These are phyloP conservation scores for Neoscelio sp. DNA, from an alignment of 2,888 invertebrate species.

Conservation along the genomic window DNA sequence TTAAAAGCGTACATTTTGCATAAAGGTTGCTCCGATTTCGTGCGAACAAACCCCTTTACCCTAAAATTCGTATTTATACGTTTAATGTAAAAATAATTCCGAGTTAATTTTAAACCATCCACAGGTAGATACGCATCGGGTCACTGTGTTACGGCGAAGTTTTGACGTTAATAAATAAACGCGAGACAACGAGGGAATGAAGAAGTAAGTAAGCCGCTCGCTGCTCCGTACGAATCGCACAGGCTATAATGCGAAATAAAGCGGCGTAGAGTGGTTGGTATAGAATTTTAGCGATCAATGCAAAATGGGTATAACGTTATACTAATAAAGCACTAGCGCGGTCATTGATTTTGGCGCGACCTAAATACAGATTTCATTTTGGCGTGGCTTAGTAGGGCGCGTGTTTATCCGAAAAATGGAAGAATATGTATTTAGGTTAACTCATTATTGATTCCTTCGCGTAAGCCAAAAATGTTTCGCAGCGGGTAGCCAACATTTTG, in stretches of 20 bases:
- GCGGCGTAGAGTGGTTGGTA: constrained; percentile 2
- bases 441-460: constrained; percentile 56
- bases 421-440: constrained; percentile 61
- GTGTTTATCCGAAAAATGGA: constrained; percentile 34
- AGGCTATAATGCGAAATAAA: constrained; percentile 6
- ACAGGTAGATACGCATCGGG: constrained; percentile 11
- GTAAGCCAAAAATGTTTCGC: constrained; percentile 19
- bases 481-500: not conserved
- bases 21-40: not conserved
- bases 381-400: constrained; percentile 51
- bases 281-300: constrained; percentile 50
- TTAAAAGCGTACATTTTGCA: constrained; percentile 1
- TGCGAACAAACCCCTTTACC: not conserved
- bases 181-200: constrained; percentile 36
- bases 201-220: constrained; percentile 14
- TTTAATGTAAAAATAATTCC: no score
- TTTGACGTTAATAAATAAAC: constrained; percentile 45
- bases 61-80: no score
- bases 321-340: constrained; percentile 35
- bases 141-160: constrained; percentile 39
- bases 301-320: constrained; percentile 10
- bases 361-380: constrained; percentile 58
- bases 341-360: constrained; percentile 57
- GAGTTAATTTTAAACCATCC: not conserved
- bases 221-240: constrained; percentile 11